Percentiles rank a stretch among this genome's conserved stretches.
These are phyloP conservation scores for Cydia pomonella DNA, from an alignment of 1,140 invertebrate species.

Conservation along the genomic window DNA sequence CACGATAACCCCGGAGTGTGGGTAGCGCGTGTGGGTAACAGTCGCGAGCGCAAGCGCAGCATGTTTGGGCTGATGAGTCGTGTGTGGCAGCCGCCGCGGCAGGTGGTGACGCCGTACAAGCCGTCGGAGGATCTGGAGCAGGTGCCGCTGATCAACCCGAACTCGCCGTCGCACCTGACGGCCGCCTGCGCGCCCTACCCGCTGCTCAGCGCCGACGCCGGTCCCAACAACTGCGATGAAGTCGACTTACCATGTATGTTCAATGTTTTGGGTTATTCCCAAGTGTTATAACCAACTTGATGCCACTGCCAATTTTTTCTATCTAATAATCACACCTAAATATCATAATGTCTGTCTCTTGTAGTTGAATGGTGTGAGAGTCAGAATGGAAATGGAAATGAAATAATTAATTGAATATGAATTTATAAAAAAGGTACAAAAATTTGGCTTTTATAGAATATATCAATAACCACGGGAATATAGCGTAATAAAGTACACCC, in stretches of 20 bases:
- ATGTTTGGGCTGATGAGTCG: constrained; percentile 27
- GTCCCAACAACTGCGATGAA: constrained; percentile 45
- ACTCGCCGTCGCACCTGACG: constrained; percentile 81
- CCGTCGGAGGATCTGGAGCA: constrained; percentile 89
- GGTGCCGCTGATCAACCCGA: constrained; percentile 78
- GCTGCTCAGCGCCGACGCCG: constrained; percentile 43
- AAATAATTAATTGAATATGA: too few species aligned
- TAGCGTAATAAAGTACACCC: too few species aligned
- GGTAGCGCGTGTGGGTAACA: neutral
- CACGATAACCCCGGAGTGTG: constrained; percentile 1
- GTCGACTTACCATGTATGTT: constrained; percentile 58
- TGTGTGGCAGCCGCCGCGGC: constrained; percentile 82
- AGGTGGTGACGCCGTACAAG: constrained; percentile 93
- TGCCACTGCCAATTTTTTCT: too few species aligned
- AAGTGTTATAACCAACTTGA: too few species aligned
- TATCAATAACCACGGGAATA: too few species aligned
- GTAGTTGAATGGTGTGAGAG: too few species aligned
- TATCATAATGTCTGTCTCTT: too few species aligned
- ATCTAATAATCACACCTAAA: too few species aligned
- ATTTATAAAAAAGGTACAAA: too few species aligned
- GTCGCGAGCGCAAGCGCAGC: neutral
- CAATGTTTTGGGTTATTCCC: neutral
- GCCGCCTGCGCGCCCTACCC: constrained; percentile 62
- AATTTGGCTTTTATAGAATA: too few species aligned
- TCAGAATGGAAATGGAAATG: too few species aligned